Evolutionary conservation across 2,888 invertebrate species (phyloP), one percentile per base, ranked within the genome.

Genomic region (Oscheius myriophilus): DNA sequence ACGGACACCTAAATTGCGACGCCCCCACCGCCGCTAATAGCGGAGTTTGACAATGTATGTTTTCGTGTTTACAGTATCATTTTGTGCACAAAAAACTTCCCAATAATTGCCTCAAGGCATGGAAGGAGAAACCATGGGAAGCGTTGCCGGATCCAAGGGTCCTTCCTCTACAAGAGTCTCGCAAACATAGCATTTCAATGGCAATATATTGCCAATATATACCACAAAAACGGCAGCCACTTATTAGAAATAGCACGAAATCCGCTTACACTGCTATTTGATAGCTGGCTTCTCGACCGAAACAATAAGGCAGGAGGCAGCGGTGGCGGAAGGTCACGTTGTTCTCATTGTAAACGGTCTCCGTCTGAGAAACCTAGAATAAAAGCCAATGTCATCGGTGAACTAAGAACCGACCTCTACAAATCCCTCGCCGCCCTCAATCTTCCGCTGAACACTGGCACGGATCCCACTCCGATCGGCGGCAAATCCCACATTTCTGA

Each of bases 331-430:
- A 78, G 45, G 61, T 43, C 11, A 67, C 23, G 41, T 72, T 68
- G 7, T 18, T 43, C 25, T 65, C 61, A 46, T 73, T 69, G 21
- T 71, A 71, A 23, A 76, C 62, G 0, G 72, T 67, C 46, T 80
- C 80, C 0, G 76, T 76, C 67, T 76, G 72, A 21, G 71, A 72
- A 0, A 79, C 26, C 70, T 75, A 62, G 57, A 73, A 33, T 18
- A 2, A 46, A 2, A 39, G 11, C 21, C 33, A 14, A 9, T 21
- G 6, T 18, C 6, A 11, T 6, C 18, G 2, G 2, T 11, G 9
- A 25, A 43, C 23, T 9, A 58, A 7, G n/a, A 23, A 18, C n/a
- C 42, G 18, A 61, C 61, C 39, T 46, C 46, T 16, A 61, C 39
- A 46, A 33, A 61, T 33, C 33, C 26, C 18, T 61, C 46, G 3